Conservation (phyloP, 1,140 invertebrate genomes). For the Dendrolimus punctatus region DNA sequence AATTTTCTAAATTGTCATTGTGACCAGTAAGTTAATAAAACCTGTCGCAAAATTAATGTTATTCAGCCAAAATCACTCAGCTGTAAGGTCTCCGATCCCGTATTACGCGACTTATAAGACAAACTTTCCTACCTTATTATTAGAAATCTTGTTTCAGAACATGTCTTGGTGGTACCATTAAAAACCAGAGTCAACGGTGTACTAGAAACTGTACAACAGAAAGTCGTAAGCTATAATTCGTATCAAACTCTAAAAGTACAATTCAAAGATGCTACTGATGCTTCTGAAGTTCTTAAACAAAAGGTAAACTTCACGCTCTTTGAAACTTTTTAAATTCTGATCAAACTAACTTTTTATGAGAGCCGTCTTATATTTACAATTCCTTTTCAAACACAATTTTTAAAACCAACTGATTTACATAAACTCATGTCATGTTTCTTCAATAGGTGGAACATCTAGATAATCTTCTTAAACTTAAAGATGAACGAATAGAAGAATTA, state of each 20-base stretch:
- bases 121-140: neutral
- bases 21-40: no score
- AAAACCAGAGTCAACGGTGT: slow-evolving; percentile 52
- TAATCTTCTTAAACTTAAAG: slow-evolving; percentile 50
- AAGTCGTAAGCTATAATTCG: slow-evolving; percentile 44
- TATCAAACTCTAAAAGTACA: slow-evolving; percentile 45
- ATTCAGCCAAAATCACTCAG: no score
- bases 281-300: slow-evolving; percentile 42
- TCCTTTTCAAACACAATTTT: no score
- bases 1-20: no score
- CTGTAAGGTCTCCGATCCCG: no score
- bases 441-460: slow-evolving; percentile 56
- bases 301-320: slow-evolving; percentile 27
- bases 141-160: slow-evolving; percentile 25
- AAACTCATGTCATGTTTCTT: neutral
- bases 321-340: neutral
- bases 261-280: slow-evolving; percentile 48
- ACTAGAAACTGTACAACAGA: slow-evolving; percentile 54
- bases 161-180: slow-evolving; percentile 51
- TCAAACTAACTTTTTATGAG: no score
- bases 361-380: no score
- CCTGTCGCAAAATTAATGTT: no score
- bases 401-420: neutral
- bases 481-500: slow-evolving; percentile 59
- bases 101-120: neutral